Evolutionary conservation across 1,140 invertebrate genomes (phyloP), one percentile per base, ranked within the genome.

Genomic region (Globodera ellingtonae): DNA sequence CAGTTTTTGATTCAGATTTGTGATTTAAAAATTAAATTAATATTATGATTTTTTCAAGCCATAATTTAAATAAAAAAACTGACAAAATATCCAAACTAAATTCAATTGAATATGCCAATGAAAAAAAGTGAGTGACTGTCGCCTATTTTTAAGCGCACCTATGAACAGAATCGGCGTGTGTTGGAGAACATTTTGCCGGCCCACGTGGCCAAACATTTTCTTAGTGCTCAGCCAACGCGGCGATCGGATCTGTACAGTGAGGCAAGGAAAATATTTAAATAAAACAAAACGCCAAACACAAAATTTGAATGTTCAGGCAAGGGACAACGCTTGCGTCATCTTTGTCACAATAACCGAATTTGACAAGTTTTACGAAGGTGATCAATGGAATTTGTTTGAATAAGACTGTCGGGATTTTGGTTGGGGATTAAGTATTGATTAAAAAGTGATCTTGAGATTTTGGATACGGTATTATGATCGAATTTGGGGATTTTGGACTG

Each of bases 281-380:
- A 73, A 24, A 0, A 72, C 15, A 21, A 10, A 72, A 72, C n/a
- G 44, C 50, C 75, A 66, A 24, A 35, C 35, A 47, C 9, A 46
- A 73, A 7, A 75, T 62, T 72, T 86, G 13, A 84, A 88, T 62
- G 82, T 69, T 75, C 15, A 80, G 78, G 76, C 50, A 78, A 96
- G 96, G 90, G 93, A 93, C 81, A 93, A 94, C 86, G 94, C 95
- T 67, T 95, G 95, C 50, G 95, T 97, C 13, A 93, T 96, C 46
- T 97, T 97, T 91, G 95, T 95, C 52, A 95, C 94, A 5, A 95
- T 97, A 86, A 95, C 95, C 81, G 96, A 97, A 91, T 97, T 96
- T 90, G 94, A 95, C 89, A 95, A 97, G 90, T 97, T 97, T 91
- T 97, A 97, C 90, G 95, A 67, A 62, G 56, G 56, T 62, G 15